Evolutionary conservation across 1,140 invertebrate species (phyloP).

Genomic region (Calliopsis andreniformis): DNA sequence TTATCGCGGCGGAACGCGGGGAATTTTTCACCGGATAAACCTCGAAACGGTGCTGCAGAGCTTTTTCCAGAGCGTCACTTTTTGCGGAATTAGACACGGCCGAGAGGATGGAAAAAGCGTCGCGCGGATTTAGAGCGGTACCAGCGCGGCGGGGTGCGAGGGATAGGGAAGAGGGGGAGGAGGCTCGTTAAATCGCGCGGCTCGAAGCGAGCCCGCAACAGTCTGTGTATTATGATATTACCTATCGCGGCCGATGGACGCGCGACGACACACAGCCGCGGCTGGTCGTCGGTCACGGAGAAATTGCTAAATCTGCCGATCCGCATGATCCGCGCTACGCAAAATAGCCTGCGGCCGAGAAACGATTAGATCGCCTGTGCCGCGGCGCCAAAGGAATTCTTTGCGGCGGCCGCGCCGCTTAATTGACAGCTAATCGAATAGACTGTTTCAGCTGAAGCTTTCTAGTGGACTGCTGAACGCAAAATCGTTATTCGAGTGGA

Average conservation of each 20-base stretch:
- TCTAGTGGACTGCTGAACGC: background rate
- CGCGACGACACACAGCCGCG: constrained; percentile 23
- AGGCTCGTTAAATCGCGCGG: background rate
- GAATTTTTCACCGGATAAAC: constrained; percentile 50
- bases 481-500: no score
- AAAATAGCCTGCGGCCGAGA: constrained; percentile 45
- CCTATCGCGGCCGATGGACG: background rate
- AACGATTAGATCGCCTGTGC: constrained; percentile 42
- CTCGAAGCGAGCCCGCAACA: background rate
- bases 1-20: constrained; percentile 29
- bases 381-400: constrained; percentile 48
- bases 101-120: background rate
- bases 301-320: constrained; percentile 40
- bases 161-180: background rate
- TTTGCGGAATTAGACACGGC: constrained; percentile 20
- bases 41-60: constrained; percentile 7
- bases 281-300: constrained; percentile 21
- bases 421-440: constrained; percentile 53
- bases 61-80: constrained; percentile 11
- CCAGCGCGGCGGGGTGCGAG: background rate
- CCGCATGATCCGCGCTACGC: constrained; percentile 15
- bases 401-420: constrained; percentile 30
- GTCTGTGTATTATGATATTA: constrained; percentile 27
- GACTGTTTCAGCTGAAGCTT: constrained; percentile 1
- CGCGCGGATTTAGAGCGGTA: background rate